These are phyloP conservation scores for Muscicapa comitata DNA, from an alignment of 2,797 vertebrate species.

Conservation along the genomic window DNA sequence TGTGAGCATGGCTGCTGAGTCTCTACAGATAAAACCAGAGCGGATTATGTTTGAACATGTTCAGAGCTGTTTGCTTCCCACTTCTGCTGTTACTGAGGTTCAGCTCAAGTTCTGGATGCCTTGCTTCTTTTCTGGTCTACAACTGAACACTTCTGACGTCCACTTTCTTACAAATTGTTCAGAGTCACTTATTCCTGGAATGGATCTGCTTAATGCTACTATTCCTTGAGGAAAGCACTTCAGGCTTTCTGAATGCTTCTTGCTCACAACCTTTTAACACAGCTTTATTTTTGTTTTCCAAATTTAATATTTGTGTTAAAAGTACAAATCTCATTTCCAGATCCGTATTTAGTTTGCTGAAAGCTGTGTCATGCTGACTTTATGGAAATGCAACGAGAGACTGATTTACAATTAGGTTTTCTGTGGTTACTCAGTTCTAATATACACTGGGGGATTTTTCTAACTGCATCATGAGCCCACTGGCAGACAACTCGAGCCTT, in stretches of 20 bases:
- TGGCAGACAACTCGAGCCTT: background rate
- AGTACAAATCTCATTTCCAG: background rate
- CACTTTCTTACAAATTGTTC: background rate
- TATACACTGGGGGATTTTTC: background rate
- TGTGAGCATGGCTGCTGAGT: background rate
- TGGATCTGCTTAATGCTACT: background rate
- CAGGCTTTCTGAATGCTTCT: background rate
- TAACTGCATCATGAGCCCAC: background rate
- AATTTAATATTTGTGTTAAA: background rate
- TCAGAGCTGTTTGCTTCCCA: background rate
- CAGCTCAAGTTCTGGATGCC: accelerated
- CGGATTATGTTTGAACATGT: accelerated
- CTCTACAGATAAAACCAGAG: background rate
- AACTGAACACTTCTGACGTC: accelerated
- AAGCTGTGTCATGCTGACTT: background rate
- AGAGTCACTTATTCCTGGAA: background rate
- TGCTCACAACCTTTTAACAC: background rate
- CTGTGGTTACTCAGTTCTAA: background rate
- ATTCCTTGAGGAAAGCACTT: background rate
- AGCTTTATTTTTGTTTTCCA: background rate
- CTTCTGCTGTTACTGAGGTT: background rate
- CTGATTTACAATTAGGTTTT: background rate
- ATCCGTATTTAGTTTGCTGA: background rate
- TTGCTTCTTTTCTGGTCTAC: background rate
- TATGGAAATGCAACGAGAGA: background rate